Conservation (phyloP, 2,888 invertebrate genomes). For the Patella pellucida region DNA sequence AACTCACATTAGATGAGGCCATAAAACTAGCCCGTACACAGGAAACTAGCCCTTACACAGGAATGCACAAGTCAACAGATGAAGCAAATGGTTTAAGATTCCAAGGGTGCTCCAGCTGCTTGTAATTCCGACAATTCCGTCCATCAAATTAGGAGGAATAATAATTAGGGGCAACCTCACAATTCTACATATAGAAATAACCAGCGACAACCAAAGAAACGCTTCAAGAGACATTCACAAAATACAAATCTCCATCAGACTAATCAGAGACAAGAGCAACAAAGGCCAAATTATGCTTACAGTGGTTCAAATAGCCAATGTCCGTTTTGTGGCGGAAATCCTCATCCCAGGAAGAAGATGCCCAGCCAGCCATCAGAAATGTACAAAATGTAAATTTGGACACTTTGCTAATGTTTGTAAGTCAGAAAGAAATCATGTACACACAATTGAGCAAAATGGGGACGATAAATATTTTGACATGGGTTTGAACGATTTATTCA, state of each 20-base stretch:
- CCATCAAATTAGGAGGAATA: background rate
- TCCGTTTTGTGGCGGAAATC: too few species aligned
- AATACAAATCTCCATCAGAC: background rate
- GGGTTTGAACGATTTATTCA: too few species aligned
- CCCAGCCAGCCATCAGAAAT: background rate
- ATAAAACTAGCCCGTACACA: background rate
- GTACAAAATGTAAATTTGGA: background rate
- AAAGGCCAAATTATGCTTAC: background rate
- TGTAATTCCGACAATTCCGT: background rate
- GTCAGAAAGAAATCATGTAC: too few species aligned
- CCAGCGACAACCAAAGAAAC: background rate
- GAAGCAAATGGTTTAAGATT: background rate
- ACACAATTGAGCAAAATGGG: too few species aligned
- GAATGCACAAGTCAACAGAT: slow-evolving; percentile 1
- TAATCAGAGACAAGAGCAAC: background rate
- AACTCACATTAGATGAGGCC: background rate
- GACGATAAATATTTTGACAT: too few species aligned
- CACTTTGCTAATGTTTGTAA: too few species aligned
- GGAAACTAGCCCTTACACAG: too few species aligned
- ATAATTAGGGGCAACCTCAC: background rate
- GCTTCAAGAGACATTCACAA: background rate
- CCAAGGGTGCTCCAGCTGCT: background rate
- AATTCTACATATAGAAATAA: background rate
- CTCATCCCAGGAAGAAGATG: slow-evolving; percentile 10
- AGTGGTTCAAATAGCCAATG: background rate